These are phyloP conservation scores for Tenualosa thibaudeaui DNA, from an alignment of 2,797 vertebrate species.

Conservation along the genomic window DNA sequence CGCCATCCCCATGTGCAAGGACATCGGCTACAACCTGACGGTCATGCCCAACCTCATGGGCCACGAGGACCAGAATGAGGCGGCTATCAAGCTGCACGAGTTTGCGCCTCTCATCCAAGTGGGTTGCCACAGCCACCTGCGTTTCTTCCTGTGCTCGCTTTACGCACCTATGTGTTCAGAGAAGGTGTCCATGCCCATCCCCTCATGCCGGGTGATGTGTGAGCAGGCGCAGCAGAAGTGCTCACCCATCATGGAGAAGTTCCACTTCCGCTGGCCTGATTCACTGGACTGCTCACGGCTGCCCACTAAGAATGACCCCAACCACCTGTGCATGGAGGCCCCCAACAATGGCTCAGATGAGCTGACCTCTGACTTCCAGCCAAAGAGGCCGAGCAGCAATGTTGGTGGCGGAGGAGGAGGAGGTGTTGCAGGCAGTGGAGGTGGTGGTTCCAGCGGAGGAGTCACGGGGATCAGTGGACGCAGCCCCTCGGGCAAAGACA, in stretches of 20 bases:
- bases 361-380: slow-evolving; percentile 82
- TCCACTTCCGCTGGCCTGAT: slow-evolving; percentile 94
- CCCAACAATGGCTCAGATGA: slow-evolving; percentile 93
- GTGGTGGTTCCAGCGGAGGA: slow-evolving; percentile 64
- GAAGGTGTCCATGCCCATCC: slow-evolving; percentile 95
- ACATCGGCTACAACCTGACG: slow-evolving; percentile 98
- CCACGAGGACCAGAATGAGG: slow-evolving; percentile 91
- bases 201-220: slow-evolving; percentile 94
- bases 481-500: slow-evolving; percentile 63
- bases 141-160: slow-evolving; percentile 96
- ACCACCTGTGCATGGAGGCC: slow-evolving; percentile 97
- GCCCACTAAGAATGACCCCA: slow-evolving; percentile 95
- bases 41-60: slow-evolving; percentile 98
- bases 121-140: slow-evolving; percentile 92
- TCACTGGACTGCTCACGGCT: slow-evolving; percentile 91
- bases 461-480: slow-evolving; percentile 75
- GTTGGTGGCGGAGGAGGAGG: slow-evolving; percentile 39
- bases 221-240: slow-evolving; percentile 93
- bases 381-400: slow-evolving; percentile 75
- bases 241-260: slow-evolving; percentile 92
- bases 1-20: slow-evolving; percentile 92
- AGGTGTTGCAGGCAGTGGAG: background rate
- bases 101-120: slow-evolving; percentile 94
- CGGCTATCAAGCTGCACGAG: slow-evolving; percentile 94
- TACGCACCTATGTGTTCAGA: slow-evolving; percentile 98